These are phyloP conservation scores for Thunnus maccoyii DNA, from an alignment of 2,113 vertebrate genomes.

Conservation along the genomic window DNA sequence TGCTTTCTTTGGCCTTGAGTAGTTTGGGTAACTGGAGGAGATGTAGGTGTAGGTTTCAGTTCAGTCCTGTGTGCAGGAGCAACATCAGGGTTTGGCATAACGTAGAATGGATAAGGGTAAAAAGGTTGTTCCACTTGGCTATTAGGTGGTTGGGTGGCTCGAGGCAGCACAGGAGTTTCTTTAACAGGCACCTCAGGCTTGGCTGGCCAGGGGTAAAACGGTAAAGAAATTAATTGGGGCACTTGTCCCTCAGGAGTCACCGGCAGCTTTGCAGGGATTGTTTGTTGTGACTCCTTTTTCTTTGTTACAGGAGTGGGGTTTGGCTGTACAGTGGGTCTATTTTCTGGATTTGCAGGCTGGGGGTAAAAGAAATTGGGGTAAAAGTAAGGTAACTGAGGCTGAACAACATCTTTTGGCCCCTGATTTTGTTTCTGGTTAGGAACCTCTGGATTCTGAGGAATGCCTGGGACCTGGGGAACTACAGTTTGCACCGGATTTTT, in stretches of 20 bases:
- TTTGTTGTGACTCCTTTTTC: background rate
- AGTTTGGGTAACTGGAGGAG: background rate
- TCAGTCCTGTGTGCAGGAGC: background rate
- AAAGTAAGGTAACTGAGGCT: background rate
- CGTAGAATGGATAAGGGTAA: background rate
- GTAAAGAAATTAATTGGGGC: background rate
- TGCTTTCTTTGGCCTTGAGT: background rate
- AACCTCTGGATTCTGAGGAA: background rate
- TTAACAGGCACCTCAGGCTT: background rate
- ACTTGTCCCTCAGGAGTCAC: background rate
- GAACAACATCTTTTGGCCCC: background rate
- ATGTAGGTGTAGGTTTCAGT: background rate
- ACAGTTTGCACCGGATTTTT: background rate
- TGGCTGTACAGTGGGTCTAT: background rate
- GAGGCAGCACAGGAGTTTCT: background rate
- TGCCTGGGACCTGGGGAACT: background rate
- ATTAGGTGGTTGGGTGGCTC: background rate
- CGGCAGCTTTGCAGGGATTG: background rate
- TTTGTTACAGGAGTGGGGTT: background rate
- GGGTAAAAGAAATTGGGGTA: constrained; percentile 5
- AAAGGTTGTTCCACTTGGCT: background rate
- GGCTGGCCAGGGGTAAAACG: constrained; percentile 14
- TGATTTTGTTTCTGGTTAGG: background rate
- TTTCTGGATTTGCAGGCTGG: background rate
- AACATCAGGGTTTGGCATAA: background rate